Conservation (phyloP, 2,113 vertebrate genomes). For the Phocoena sinus region DNA sequence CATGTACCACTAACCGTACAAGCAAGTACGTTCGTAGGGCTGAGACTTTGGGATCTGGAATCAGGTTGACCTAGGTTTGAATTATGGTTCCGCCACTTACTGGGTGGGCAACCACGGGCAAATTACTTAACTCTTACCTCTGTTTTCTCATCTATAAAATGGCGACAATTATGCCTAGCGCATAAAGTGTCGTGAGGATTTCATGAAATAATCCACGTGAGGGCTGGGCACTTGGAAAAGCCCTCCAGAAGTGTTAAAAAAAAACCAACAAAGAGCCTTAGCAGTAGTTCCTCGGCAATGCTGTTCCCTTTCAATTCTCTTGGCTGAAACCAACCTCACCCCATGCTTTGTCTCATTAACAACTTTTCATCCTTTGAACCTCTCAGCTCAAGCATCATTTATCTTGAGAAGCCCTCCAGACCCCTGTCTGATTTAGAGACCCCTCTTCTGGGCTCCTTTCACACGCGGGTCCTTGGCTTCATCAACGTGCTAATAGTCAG, state of each 20-base stretch:
- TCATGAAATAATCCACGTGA: not conserved
- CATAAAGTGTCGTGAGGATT: not conserved
- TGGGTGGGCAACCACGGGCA: no score
- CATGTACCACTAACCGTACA: rapidly evolving
- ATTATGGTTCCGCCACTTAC: not conserved
- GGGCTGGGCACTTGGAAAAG: not conserved
- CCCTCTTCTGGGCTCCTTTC: not conserved
- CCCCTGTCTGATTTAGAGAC: not conserved
- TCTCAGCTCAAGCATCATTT: not conserved
- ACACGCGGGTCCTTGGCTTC: not conserved
- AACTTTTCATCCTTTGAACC: not conserved
- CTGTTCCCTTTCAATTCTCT: not conserved
- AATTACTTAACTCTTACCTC: not conserved
- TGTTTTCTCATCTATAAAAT: not conserved
- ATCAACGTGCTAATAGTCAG: rapidly evolving
- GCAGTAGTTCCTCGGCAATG: no score
- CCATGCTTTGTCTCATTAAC: not conserved
- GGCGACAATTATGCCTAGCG: rapidly evolving
- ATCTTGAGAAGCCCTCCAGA: not conserved
- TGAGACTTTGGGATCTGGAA: not conserved
- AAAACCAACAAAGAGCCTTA: no score
- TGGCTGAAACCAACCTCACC: not conserved
- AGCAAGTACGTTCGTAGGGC: not conserved
- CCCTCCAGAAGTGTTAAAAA: not conserved
- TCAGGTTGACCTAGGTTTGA: not conserved